A percentile compares a stretch with the other conserved stretches of the same genome.
Conservation (phyloP, 2,113 vertebrate species). For the Centropristis striata region DNA sequence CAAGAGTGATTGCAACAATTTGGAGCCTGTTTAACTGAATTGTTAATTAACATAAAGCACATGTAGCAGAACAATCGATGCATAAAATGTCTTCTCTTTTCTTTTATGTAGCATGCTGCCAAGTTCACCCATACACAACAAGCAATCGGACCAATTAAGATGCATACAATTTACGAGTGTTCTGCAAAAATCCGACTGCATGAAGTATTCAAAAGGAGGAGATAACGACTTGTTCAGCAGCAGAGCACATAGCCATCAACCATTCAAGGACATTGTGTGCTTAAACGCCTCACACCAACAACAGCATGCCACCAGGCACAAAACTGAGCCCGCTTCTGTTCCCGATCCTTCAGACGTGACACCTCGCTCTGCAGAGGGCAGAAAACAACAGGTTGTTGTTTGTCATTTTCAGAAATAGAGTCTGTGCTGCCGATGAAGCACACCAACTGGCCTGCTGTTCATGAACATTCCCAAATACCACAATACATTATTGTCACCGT, state of each 20-base stretch:
- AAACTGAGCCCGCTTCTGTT: slow-evolving; percentile 9
- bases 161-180: neutral
- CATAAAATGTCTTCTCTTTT: neutral
- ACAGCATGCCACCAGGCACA: neutral
- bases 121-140: neutral
- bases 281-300: neutral
- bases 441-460: slow-evolving; percentile 44
- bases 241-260: neutral
- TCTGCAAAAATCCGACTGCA: no score
- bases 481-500: slow-evolving; percentile 44
- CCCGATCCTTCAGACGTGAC: slow-evolving; percentile 4
- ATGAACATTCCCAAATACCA: slow-evolving; percentile 55
- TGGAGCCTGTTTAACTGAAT: neutral
- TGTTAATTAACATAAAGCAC: neutral
- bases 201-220: slow-evolving; percentile 2
- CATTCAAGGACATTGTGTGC: slow-evolving; percentile 6
- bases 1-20: neutral
- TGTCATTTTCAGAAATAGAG: slow-evolving; percentile 64
- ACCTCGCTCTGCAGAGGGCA: slow-evolving; percentile 11
- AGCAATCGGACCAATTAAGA: neutral
- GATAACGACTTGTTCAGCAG: slow-evolving; percentile 6
- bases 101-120: neutral
- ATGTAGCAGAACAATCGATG: neutral
- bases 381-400: slow-evolving; percentile 55
- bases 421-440: slow-evolving; percentile 41